phyloP scores from a whole-genome alignment of 2,797 vertebrate species.

The Myotis daubentonii region DNA sequence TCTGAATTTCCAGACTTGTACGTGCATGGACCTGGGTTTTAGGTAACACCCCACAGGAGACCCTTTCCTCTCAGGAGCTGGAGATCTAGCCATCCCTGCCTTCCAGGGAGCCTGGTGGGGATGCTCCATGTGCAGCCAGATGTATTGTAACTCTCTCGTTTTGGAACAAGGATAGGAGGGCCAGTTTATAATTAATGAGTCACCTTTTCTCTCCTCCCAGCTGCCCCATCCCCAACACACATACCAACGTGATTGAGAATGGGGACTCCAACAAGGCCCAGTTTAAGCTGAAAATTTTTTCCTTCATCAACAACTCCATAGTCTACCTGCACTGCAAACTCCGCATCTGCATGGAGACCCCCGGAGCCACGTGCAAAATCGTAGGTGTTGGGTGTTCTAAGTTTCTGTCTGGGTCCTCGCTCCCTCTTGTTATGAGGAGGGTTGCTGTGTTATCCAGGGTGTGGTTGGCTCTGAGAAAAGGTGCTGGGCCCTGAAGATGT shows the following conservation, averaged over 20 bases:
- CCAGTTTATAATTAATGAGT: accelerated
- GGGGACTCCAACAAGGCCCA: conserved; percentile 90
- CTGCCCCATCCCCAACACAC: conserved; percentile 86
- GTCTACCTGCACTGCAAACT: conserved; percentile 94
- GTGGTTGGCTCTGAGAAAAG: not conserved
- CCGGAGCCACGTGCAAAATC: conserved; percentile 85
- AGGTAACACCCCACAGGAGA: not conserved
- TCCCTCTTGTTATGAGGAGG: accelerated
- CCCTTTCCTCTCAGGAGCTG: not conserved
- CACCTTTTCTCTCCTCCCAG: conserved; percentile 81
- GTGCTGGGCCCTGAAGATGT: accelerated
- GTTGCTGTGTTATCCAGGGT: accelerated
- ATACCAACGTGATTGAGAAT: conserved; percentile 89
- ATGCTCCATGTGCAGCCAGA: accelerated
- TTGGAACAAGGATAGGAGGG: not conserved
- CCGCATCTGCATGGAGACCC: conserved; percentile 88
- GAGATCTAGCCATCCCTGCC: not conserved
- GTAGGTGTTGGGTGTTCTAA: conserved; percentile 82
- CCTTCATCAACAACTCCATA: conserved; percentile 87
- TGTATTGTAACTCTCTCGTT: accelerated
- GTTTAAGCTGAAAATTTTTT: conserved; percentile 92
- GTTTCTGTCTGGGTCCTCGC: accelerated
- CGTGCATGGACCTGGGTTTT: accelerated
- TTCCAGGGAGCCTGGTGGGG: accelerated
- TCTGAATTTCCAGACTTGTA: not conserved